These are phyloP conservation scores for Coreoperca whiteheadi DNA, from an alignment of 2,113 vertebrate species.

Conservation along the genomic window DNA sequence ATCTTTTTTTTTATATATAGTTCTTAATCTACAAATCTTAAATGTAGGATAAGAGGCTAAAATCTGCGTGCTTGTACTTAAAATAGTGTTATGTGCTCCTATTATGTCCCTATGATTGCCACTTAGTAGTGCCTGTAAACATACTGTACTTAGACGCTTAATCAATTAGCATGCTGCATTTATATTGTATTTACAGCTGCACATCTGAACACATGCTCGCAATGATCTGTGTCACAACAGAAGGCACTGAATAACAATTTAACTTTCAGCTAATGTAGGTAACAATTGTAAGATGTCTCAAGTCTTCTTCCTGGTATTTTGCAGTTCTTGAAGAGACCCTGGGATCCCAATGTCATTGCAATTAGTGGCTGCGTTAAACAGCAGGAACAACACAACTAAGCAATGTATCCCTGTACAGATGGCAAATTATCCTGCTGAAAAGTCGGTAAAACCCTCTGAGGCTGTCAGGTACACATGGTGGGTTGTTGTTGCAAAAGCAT, in stretches of 20 bases:
- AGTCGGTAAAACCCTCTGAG: conserved; percentile 28
- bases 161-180: neutral
- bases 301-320: neutral
- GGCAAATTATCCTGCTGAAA: conserved; percentile 57
- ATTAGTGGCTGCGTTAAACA: conserved; percentile 58
- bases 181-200: neutral
- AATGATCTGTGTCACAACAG: conserved; percentile 17
- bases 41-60: neutral
- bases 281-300: neutral
- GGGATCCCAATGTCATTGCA: conserved; percentile 30
- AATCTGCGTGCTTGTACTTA: neutral
- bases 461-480: conserved; percentile 26
- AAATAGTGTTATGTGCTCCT: neutral
- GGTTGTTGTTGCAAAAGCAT: conserved; percentile 21
- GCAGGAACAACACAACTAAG: conserved; percentile 41
- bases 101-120: neutral
- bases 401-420: conserved; percentile 54
- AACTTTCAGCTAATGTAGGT: neutral
- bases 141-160: neutral
- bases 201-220: conserved; percentile 6
- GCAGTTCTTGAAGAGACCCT: conserved; percentile 14
- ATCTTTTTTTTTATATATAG: neutral
- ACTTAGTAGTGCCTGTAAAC: neutral
- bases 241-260: neutral
- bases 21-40: neutral